These are phyloP conservation scores for Panulirus ornatus DNA, from an alignment of 1,140 invertebrate species.

Conservation along the genomic window DNA sequence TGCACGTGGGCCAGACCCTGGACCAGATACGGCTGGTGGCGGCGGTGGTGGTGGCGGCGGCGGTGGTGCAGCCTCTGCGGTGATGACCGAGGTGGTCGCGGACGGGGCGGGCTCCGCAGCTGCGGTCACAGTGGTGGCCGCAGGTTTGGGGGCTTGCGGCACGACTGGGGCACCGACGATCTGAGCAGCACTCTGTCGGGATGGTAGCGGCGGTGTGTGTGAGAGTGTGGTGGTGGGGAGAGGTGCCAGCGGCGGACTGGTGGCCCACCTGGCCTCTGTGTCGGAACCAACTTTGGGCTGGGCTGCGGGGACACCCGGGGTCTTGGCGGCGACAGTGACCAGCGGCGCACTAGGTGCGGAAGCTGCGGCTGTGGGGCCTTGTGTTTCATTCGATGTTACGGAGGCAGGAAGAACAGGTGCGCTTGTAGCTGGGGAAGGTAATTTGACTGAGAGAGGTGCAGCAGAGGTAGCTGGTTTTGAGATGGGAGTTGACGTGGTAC, in stretches of 20 bases:
- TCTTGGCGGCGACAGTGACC: background rate
- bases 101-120: background rate
- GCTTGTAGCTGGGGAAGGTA: background rate
- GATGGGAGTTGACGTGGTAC: too few relatives aligned
- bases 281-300: background rate
- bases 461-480: too few relatives aligned
- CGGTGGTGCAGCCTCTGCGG: slow-evolving; percentile 8
- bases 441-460: background rate
- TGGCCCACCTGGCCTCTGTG: background rate
- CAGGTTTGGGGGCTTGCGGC: slow-evolving; percentile 24
- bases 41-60: slow-evolving; percentile 18
- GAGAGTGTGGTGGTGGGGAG: background rate
- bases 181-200: background rate
- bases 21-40: background rate
- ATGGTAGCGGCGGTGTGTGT: slow-evolving; percentile 20
- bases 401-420: background rate
- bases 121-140: background rate
- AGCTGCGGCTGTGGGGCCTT: background rate
- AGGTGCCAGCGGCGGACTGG: background rate
- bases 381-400: background rate
- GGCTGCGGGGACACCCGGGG: too few relatives aligned
- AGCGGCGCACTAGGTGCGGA: background rate
- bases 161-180: slow-evolving; percentile 10
- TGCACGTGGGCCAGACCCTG: background rate
- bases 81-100: slow-evolving; percentile 6